Percentiles rank a stretch among this genome's conserved stretches.
These are phyloP conservation scores for Hydra vulgaris DNA, from an alignment of 30 jellyfish, hydroid and myxozoan genomes.

Conservation along the genomic window DNA sequence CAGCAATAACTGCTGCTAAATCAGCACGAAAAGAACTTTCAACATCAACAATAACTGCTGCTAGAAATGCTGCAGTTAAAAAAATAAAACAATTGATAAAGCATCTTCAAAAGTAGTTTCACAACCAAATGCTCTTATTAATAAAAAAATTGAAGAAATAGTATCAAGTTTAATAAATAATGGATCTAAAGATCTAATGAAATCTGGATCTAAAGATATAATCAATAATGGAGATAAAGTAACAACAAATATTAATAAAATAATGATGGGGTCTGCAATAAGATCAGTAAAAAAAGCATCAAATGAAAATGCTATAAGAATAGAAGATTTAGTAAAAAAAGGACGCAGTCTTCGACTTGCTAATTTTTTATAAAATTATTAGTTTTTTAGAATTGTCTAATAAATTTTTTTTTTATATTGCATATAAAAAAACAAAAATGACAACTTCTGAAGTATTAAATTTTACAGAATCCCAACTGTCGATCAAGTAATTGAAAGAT, in stretches of 20 bases:
- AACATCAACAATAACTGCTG: not conserved
- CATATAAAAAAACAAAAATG: not conserved
- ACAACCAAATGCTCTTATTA: too few species aligned
- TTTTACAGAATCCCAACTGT: not conserved
- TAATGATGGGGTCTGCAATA: not conserved
- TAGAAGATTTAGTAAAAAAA: not conserved
- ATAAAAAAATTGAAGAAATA: too few species aligned
- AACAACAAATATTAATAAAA: not conserved
- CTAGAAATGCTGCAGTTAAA: not conserved
- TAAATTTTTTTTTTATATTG: not conserved
- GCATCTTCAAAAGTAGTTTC: not conserved
- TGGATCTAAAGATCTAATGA: too few species aligned
- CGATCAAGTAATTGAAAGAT: not conserved
- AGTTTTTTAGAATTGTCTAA: too few species aligned
- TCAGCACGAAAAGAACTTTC: not conserved
- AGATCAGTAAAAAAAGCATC: too few species aligned
- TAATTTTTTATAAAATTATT: too few species aligned
- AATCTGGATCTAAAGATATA: too few species aligned
- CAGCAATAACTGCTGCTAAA: not conserved
- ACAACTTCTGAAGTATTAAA: not conserved
- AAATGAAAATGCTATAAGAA: not conserved
- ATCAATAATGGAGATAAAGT: too few species aligned
- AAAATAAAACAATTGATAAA: not conserved
- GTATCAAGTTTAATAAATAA: not conserved
- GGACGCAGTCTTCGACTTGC: not conserved